Evolutionary conservation across 2,113 vertebrate species (phyloP).

Genomic region (Burhinus bistriatus): DNA sequence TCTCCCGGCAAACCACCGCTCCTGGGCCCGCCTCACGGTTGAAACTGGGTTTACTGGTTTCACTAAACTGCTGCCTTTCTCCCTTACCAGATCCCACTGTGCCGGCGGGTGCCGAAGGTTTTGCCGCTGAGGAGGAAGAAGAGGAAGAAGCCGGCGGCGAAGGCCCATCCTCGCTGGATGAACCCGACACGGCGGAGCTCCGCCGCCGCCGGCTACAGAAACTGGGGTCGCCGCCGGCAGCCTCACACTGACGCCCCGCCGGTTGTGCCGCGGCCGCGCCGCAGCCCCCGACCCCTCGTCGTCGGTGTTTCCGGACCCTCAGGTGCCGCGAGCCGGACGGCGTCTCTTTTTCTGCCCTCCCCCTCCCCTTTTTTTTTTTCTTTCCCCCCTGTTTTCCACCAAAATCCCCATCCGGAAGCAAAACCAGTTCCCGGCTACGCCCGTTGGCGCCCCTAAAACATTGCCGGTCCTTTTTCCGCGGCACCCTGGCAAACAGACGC

Average conservation of each 20-base stretch:
- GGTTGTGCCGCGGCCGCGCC: not conserved
- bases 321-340: not conserved
- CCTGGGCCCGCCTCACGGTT: fast-evolving
- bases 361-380: not conserved
- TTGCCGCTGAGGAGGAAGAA: not conserved
- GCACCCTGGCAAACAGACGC: not conserved
- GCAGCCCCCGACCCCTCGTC: not conserved
- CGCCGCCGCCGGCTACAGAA: slow-evolving; percentile 89
- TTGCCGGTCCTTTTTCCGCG: too few species aligned
- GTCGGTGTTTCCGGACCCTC: too few species aligned
- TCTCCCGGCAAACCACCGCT: not conserved
- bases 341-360: not conserved
- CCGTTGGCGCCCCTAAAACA: not conserved
- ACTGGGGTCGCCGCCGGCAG: slow-evolving; percentile 72
- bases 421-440: not conserved
- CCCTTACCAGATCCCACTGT: not conserved
- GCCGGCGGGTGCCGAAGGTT: not conserved
- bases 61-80: not conserved
- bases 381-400: not conserved
- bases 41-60: not conserved
- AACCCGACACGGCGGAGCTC: slow-evolving; percentile 83
- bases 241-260: slow-evolving; percentile 76
- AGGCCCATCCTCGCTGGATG: slow-evolving; percentile 67
- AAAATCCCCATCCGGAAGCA: not conserved
- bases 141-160: not conserved